phyloP scores from a whole-genome alignment of 2,113 vertebrate species.

The Bos javanicus region DNA sequence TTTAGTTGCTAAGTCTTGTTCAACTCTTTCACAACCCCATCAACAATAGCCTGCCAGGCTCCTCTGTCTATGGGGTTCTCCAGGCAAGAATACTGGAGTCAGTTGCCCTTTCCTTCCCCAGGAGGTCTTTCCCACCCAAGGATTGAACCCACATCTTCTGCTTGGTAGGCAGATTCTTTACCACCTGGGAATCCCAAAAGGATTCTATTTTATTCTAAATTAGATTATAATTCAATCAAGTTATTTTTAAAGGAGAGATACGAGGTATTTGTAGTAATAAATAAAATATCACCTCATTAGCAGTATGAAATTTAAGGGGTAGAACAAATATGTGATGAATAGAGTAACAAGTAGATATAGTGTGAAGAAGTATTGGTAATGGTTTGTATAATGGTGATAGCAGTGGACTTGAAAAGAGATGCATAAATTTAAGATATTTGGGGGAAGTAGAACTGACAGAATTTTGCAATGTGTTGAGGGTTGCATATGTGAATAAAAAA shows the following conservation, averaged over 20 bases:
- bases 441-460: not conserved
- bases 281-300: not conserved
- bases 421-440: not conserved
- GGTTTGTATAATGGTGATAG: not conserved
- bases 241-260: not conserved
- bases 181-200: not conserved
- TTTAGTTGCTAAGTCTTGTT: not conserved
- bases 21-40: not conserved
- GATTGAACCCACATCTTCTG: not conserved
- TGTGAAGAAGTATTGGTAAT: not conserved
- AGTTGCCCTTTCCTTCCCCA: not conserved
- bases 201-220: not conserved
- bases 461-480: not conserved
- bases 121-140: not conserved
- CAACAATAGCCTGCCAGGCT: rapidly evolving
- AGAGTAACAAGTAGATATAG: not conserved
- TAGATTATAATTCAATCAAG: not conserved
- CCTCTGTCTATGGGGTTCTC: not conserved
- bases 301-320: not conserved
- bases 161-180: not conserved
- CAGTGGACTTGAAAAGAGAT: not conserved
- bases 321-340: not conserved
- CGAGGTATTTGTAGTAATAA: not conserved
- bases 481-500: not conserved
- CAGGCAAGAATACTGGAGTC: not conserved